Base-by-base conservation (phyloP, 2,797 vertebrate species). In the Sparus aurata region DNA sequence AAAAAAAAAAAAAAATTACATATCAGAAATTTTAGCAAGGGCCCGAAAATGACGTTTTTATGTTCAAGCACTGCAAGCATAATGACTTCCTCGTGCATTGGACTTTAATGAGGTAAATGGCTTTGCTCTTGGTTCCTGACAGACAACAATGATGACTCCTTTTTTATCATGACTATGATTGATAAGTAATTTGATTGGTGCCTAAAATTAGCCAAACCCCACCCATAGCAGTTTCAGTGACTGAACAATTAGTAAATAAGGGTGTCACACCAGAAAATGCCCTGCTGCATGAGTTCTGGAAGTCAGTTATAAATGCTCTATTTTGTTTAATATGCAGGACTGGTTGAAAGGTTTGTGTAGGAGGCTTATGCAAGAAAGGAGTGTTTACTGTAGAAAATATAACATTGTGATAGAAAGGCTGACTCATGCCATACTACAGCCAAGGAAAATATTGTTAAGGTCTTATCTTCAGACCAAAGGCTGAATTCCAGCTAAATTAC, bases 401-500 rank as follows among this genome's bases (percentile, higher is more conserved):
- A 34, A 34, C 7, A 9, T 34, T 34, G 34, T 34, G 34, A 7
- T 34, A 34, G 25, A 60, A 12, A 53, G 12, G 12, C 22, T 11
- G 9, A 43, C 34, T 41, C n/a, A n/a, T 59, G 57, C 18, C 34
- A 38, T n/a, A 41, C 34, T 60, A 5, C n/a, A 45, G 13, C 13
- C 13, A 62, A 64, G n/a, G 60, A 47, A 34, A 57, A 55, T 1
- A 1, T 61, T 16, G 38, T 71, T 58, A 45, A 54, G 34, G 12
- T 34, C 10, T 54, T 27, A 71, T 65, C 67, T 60, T 38, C n/a
- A 46, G 46, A 23, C 57, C 18, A 15, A 5, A 13, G 62, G 16
- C 25, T 9, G 2, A 41, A 73, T 64, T 73, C 59, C 69, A 69
- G 23, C 6, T 17, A 60, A 59, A 64, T 77, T 5, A 46, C 27